phyloP scores from a whole-genome alignment of 23 tunicate genomes.

The Clavelina lepadiformis region DNA sequence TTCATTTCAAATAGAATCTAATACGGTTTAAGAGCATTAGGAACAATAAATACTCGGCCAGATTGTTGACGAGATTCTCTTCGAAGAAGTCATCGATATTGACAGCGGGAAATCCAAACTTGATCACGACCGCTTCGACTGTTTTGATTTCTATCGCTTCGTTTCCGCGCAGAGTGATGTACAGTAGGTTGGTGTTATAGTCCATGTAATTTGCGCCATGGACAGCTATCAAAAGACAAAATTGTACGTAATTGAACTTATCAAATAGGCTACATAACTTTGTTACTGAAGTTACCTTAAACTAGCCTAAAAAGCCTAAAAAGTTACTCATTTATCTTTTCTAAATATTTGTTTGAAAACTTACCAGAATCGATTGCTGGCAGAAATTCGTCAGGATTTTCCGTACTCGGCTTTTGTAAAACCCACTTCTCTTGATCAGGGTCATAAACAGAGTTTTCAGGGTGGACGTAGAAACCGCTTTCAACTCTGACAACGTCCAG shows the following conservation, averaged over 20 bases:
- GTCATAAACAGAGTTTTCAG: conserved; percentile 34
- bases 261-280: neutral
- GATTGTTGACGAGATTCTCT: conserved; percentile 21
- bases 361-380: conserved; percentile 36
- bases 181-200: conserved; percentile 9
- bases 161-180: conserved; percentile 27
- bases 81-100: conserved; percentile 67
- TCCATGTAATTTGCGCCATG: conserved; percentile 46
- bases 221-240: conserved; percentile 10
- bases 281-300: neutral
- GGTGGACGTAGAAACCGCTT: conserved; percentile 3
- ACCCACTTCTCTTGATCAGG: conserved; percentile 7
- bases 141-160: conserved; percentile 34
- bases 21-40: neutral
- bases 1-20: no score
- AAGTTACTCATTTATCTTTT: neutral
- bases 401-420: conserved; percentile 2
- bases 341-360: neutral
- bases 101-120: conserved; percentile 36
- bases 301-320: neutral
- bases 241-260: neutral
- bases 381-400: conserved; percentile 10
- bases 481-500: conserved; percentile 30
- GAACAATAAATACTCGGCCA: conserved; percentile 19
- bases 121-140: conserved; percentile 9